Base-by-base conservation (phyloP, 2,888 invertebrate species). In the Cheilosia impressa region DNA sequence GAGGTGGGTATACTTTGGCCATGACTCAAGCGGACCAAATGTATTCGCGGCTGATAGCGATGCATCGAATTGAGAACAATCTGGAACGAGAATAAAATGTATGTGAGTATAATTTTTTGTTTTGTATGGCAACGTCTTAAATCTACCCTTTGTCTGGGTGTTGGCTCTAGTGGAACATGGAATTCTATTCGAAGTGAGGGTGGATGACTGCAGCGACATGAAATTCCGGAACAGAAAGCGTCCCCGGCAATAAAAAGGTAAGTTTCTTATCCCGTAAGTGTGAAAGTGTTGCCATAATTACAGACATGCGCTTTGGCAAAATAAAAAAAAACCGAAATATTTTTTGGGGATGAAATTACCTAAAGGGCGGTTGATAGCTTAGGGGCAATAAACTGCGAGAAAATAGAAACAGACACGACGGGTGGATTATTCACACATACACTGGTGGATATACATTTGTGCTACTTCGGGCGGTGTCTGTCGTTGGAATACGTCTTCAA, bases 11-110 rank as follows among this genome's bases (percentile, higher is more conserved):
- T 94, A 90, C 95, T 95, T 89, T 96, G 96, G 78, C 97, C 96
- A 88, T 97, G 97, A 88, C 96, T 94, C 92, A 97, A 95, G 89
- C 97, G 95, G 81, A 99, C 98, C 91, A 99, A 93, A 93, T 99
- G 99, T 91, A 99, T 98, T 88, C 99, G 94, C 1, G 99, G 99
- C 92, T 99, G 99, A 93, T 99, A 99, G 91, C 98, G 97, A 94
- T 99, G 99, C 99, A 99, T 99, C 53, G 99, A 99, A 92, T 99
- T 99, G 87, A 99, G 94, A 89, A 99, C 98, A 92, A 99, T 96
- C 99, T 99, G 95, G 13, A 89, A 89, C 43, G 24, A 41, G 63
- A 73, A n/a, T 63, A 55, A 66, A 77, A 19, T 22, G 3, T 15
- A 19, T 10, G 15, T 7, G 62, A 27, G 13, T 66, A 4, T 13